Percentiles rank a stretch among this genome's conserved stretches.
Evolutionary conservation across 2,888 invertebrate species (phyloP).

Genomic region (Myopa testacea): DNA sequence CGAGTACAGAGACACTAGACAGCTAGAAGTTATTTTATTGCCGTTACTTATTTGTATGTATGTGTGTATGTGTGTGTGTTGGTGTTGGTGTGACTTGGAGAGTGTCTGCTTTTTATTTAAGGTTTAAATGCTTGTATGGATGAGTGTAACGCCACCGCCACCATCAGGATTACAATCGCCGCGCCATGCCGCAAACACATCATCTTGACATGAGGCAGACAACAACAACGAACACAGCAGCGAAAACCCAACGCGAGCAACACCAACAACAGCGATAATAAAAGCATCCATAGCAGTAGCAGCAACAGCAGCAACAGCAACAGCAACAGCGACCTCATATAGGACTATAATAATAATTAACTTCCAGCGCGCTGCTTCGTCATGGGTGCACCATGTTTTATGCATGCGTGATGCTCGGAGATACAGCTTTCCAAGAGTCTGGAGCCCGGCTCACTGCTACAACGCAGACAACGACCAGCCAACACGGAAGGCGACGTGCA

Average conservation of each 20-base stretch:
- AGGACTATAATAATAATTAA: conserved; percentile 37
- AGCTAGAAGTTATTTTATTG: conserved; percentile 7
- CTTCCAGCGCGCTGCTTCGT: conserved; percentile 31
- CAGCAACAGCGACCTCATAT: neutral
- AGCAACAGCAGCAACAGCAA: neutral
- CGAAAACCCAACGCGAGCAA: too few relatives aligned
- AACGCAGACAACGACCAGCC: neutral
- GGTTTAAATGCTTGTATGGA: conserved; percentile 8
- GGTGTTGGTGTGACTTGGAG: neutral
- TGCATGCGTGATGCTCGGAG: conserved; percentile 51
- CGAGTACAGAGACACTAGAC: neutral
- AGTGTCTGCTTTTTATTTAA: conserved; percentile 35
- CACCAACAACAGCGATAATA: neutral
- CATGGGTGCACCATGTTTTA: conserved; percentile 58
- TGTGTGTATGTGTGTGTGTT: neutral
- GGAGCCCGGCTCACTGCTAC: neutral
- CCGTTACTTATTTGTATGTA: neutral
- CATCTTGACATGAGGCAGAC: conserved; percentile 28
- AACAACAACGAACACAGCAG: neutral
- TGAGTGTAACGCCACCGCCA: neutral
- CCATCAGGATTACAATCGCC: neutral
- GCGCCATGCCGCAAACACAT: conserved; percentile 2
- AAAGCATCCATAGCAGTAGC: neutral
- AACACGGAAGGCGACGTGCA: neutral
- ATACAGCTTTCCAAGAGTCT: conserved; percentile 19